Percentiles rank a stretch among this genome's conserved stretches.
These are phyloP conservation scores for Eupithecia exiguata DNA, from an alignment of 2,888 invertebrate species.

Conservation along the genomic window DNA sequence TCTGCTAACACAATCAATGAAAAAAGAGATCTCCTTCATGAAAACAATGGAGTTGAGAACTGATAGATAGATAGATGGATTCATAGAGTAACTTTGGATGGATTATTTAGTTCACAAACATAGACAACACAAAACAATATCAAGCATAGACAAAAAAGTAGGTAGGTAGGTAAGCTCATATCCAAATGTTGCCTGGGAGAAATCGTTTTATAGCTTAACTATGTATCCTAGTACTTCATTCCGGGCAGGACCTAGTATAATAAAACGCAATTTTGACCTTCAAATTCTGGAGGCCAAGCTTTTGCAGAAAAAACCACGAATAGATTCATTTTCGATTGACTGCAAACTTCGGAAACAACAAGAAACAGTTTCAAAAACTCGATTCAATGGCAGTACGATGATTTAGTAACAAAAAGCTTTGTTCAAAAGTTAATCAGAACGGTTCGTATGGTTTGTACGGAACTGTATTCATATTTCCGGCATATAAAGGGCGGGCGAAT, in stretches of 20 bases:
- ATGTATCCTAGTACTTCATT: neutral
- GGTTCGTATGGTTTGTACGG: neutral
- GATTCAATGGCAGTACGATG: constrained; percentile 19
- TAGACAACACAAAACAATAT: no score
- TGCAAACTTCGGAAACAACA: constrained; percentile 12
- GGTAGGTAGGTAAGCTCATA: no score
- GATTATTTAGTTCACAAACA: no score
- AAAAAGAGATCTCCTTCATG: no score
- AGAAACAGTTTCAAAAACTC: constrained; percentile 25
- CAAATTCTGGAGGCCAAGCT: neutral
- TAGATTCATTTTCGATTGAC: neutral
- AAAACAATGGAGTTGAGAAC: no score
- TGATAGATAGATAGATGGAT: no score
- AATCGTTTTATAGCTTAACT: no score
- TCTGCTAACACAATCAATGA: no score
- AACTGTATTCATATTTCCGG: neutral
- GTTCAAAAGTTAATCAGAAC: constrained; percentile 25
- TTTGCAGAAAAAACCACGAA: neutral
- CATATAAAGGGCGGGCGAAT: neutral
- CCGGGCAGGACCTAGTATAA: neutral
- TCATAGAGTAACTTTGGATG: no score
- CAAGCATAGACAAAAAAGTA: no score
- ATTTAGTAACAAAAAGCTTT: constrained; percentile 31
- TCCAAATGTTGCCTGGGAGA: no score
- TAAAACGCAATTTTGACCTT: neutral